A percentile compares a stretch with the other conserved stretches of the same genome.
Evolutionary conservation across 2,113 vertebrate species (phyloP).

Genomic region (Entomyzon cyanotis): DNA sequence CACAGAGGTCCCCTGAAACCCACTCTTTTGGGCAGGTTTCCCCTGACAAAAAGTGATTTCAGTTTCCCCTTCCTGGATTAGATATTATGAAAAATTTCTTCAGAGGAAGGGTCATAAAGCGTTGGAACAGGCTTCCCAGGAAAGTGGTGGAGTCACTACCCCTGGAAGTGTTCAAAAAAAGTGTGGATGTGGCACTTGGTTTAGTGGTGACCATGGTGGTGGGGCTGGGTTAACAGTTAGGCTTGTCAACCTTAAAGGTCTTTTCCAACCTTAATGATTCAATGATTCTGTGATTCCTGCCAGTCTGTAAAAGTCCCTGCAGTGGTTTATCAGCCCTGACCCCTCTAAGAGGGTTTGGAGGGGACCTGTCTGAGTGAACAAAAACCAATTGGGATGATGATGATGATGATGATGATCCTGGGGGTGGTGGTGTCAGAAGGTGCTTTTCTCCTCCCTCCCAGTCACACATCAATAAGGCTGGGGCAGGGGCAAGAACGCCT

Average conservation of each 20-base stretch:
- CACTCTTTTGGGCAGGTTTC: not conserved
- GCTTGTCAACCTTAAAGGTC: not conserved
- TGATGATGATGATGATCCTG: too few species aligned
- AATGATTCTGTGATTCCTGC: not conserved
- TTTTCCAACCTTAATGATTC: not conserved
- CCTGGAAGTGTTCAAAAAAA: not conserved
- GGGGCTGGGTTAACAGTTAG: not conserved
- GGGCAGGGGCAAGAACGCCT: not conserved
- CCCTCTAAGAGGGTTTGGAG: not conserved
- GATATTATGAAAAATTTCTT: not conserved
- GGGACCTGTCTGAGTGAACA: not conserved
- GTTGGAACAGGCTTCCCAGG: not conserved
- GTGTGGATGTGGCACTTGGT: not conserved
- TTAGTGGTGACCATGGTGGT: not conserved
- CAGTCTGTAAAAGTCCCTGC: not conserved
- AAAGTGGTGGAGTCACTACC: too few species aligned
- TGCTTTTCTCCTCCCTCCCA: not conserved
- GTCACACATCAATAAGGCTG: too few species aligned
- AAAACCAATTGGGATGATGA: fast-evolving
- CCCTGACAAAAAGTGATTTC: not conserved
- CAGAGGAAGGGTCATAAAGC: not conserved
- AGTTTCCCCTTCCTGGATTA: not conserved
- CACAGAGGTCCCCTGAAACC: not conserved
- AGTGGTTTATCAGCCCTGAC: not conserved
- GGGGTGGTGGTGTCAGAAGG: not conserved